Conservation (phyloP, 1,140 invertebrate genomes). For the Papilio polyxenes region DNA sequence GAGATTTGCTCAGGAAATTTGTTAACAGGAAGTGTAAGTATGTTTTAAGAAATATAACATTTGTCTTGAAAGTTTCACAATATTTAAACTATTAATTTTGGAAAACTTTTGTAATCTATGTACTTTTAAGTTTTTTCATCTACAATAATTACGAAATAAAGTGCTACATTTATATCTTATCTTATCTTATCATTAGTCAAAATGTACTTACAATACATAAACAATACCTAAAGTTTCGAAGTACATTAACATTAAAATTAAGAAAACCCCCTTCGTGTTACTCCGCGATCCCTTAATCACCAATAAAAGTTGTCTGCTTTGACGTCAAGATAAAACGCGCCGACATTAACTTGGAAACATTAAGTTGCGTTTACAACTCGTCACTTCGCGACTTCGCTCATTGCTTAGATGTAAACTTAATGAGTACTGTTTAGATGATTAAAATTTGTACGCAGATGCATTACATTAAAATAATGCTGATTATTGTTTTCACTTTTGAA, state of each 20-base stretch:
- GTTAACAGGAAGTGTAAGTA: constrained; percentile 32
- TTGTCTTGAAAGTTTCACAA: neutral
- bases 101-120: too few relatives aligned
- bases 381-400: constrained; percentile 28
- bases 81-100: neutral
- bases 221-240: constrained; percentile 31
- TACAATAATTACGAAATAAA: neutral
- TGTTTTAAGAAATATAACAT: constrained; percentile 32
- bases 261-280: constrained; percentile 31
- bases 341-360: constrained; percentile 24
- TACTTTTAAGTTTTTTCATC: too few relatives aligned
- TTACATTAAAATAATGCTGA: neutral
- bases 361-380: constrained; percentile 40
- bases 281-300: constrained; percentile 40
- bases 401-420: constrained; percentile 25
- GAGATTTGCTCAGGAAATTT: constrained; percentile 33
- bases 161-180: neutral
- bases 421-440: constrained; percentile 34
- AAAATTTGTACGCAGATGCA: constrained; percentile 23
- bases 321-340: constrained; percentile 42
- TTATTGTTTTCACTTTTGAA: neutral
- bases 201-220: constrained; percentile 14
- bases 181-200: too few relatives aligned
- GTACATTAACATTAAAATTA: constrained; percentile 20
- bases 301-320: constrained; percentile 42